Evolutionary conservation across 2,888 invertebrate species (phyloP).

Genomic region (Phymatocera aterrima): DNA sequence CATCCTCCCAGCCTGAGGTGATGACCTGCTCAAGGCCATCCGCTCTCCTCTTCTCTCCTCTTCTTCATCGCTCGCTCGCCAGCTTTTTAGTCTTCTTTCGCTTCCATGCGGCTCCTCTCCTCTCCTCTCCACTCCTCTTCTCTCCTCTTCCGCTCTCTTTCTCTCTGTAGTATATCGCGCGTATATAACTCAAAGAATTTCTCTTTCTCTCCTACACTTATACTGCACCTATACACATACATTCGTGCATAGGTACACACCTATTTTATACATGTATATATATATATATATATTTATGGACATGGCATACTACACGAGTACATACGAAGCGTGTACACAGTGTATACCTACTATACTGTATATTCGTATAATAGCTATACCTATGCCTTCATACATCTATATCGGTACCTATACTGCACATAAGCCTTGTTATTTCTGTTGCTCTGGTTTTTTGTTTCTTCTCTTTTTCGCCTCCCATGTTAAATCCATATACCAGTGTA

Average conservation of each 20-base stretch:
- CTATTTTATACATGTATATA: background rate
- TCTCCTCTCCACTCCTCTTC: slow-evolving; percentile 17
- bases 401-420: slow-evolving; percentile 34
- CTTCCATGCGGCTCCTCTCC: background rate
- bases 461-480: background rate
- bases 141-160: slow-evolving; percentile 49
- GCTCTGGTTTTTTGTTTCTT: slow-evolving; percentile 29
- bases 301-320: background rate
- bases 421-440: slow-evolving; percentile 36
- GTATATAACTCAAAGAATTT: slow-evolving; percentile 22
- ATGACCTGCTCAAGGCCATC: slow-evolving; percentile 74
- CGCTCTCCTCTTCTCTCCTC: slow-evolving; percentile 64
- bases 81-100: slow-evolving; percentile 29
- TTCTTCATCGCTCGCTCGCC: slow-evolving; percentile 50
- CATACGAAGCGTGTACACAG: background rate
- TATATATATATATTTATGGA: background rate
- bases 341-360: background rate
- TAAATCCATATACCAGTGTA: background rate
- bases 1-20: slow-evolving; percentile 68
- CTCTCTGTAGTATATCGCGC: too few species aligned
- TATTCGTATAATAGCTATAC: background rate
- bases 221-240: too few species aligned
- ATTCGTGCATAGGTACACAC: background rate
- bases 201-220: background rate
- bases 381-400: background rate